Evolutionary conservation across 2,797 vertebrate species (phyloP).

Genomic region (Pangasius sanitwongsei): DNA sequence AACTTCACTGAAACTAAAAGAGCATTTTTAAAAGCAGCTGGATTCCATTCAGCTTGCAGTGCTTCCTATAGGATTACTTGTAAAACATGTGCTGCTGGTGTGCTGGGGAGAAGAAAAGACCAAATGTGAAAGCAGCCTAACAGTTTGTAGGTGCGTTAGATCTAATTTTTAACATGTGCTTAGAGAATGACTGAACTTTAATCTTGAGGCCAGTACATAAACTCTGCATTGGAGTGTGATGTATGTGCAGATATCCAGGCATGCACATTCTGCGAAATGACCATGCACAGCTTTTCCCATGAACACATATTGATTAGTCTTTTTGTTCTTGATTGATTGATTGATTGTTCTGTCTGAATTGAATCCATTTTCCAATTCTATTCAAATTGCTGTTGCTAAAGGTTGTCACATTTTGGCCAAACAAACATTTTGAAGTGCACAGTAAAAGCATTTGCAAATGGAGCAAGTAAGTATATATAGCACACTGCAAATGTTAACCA

Average conservation of each 20-base stretch:
- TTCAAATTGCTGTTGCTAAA: not conserved
- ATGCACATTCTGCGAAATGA: not conserved
- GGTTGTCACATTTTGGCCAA: not conserved
- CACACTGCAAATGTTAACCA: not conserved
- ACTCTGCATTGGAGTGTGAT: not conserved
- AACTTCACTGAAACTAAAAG: not conserved
- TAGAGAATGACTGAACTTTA: not conserved
- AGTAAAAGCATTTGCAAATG: not conserved
- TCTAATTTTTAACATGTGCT: not conserved
- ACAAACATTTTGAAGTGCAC: not conserved
- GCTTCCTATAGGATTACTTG: not conserved
- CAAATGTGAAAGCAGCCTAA: not conserved
- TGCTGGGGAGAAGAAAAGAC: not conserved
- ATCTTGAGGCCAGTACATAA: not conserved
- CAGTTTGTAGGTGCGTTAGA: slow-evolving; percentile 2
- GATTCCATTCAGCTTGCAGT: not conserved
- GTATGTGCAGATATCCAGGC: not conserved
- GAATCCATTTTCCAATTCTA: not conserved
- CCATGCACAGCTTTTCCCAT: not conserved
- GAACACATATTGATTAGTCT: not conserved
- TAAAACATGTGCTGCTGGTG: not conserved
- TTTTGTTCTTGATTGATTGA: slow-evolving; percentile 2
- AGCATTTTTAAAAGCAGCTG: not conserved
- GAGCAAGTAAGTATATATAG: not conserved
- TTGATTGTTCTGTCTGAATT: not conserved